Base-by-base conservation (phyloP, 1,140 invertebrate genomes). In the Nasonia longicornis region DNA sequence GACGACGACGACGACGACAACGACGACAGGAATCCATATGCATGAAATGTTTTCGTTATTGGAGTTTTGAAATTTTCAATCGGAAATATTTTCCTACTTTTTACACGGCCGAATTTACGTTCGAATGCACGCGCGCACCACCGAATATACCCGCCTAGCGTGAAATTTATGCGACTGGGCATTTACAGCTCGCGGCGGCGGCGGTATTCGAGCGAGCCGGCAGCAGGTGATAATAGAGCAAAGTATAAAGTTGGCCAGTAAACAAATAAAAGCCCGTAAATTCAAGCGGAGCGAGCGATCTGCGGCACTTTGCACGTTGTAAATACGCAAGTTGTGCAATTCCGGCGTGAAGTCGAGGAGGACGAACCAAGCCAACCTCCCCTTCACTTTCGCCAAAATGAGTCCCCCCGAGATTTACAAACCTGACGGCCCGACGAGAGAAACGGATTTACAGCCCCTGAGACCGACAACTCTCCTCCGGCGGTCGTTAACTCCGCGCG, bases 321-420 rank as follows among this genome's bases (percentile, higher is more conserved):
- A 70, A 70, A 70, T 38, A 70, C 31, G 31, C 69, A 38, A 42
- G 69, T 70, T 70, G 69, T 38, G 69, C 69, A 70, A 70, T 70
- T 35, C 38, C 22, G 31, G 0, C 26, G 26, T 31, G 38, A 70
- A 70, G 16, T 38, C 12, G 29, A 42, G 38, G 7, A 12, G 31
- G 31, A 35, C 14, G 31, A 31, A 35, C 26, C 38, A 70, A 70
- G 31, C 31, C 31, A 35, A 35, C 3, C 31, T 3, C 38, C 38
- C 6, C 69, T 70, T 35, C 26, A 26, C 26, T 26, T 26, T 70
- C 69, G 69, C 31, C 69, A 70, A 70, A 70, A 31, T 70, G 16
- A 70, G 14, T n/a, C 38, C 7, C 8, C 38, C 8, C 3, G 4
- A 58, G 52, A 58, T 58, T 58, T 58, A 58, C 6, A 58, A 58